A percentile compares a stretch with the other conserved stretches of the same genome.
These are phyloP conservation scores for Alouatta palliata DNA, from an alignment of 2,113 vertebrate species.

Conservation along the genomic window DNA sequence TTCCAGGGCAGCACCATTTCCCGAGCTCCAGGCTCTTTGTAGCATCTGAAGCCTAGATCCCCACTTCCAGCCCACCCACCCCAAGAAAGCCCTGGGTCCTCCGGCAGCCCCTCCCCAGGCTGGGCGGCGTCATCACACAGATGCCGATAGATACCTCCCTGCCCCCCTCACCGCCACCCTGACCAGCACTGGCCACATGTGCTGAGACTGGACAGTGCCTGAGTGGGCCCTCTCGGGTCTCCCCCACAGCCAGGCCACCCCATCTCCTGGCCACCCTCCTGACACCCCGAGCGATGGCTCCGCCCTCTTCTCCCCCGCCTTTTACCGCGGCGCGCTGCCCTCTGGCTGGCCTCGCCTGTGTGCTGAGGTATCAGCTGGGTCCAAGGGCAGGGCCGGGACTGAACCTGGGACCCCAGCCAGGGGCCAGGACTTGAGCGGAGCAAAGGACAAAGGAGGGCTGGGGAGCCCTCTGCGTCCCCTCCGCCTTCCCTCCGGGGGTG, in stretches of 20 bases:
- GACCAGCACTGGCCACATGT: not conserved
- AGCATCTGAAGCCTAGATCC: not conserved
- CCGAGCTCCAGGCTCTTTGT: not conserved
- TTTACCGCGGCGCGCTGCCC: not conserved
- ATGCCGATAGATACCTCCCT: rapidly evolving
- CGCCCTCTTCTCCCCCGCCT: not conserved
- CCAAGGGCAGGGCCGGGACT: not conserved
- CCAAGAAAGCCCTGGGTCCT: not conserved
- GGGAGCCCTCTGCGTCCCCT: not conserved
- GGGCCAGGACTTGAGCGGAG: rapidly evolving
- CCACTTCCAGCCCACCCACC: not conserved
- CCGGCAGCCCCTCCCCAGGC: rapidly evolving
- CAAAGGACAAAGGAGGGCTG: rapidly evolving
- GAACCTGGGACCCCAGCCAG: rapidly evolving
- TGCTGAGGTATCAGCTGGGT: too few relatives aligned
- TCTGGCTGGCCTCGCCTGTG: not conserved
- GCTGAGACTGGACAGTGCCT: not conserved
- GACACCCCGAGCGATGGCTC: too few relatives aligned
- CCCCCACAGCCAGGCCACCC: not conserved
- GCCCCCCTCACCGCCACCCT: not conserved
- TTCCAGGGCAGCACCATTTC: not conserved
- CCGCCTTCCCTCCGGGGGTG: not conserved
- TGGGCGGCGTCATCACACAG: not conserved
- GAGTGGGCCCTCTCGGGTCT: not conserved
- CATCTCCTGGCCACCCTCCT: not conserved